Percentiles rank a stretch among this genome's conserved stretches.
These are phyloP conservation scores for Amphiprion percula DNA, from an alignment of 2,113 vertebrate species.

Conservation along the genomic window DNA sequence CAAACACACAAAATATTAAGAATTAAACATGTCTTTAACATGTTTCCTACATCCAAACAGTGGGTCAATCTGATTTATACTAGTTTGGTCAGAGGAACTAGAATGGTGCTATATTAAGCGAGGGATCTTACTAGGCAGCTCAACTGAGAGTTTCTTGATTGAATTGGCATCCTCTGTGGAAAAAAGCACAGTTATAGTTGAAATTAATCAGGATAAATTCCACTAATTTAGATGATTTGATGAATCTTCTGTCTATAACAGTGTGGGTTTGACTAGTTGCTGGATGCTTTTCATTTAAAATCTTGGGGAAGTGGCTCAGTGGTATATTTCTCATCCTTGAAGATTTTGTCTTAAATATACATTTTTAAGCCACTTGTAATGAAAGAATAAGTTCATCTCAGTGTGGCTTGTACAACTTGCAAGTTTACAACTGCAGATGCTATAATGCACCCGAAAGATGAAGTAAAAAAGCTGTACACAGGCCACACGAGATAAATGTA, in stretches of 20 bases:
- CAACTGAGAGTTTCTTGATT: slow-evolving; percentile 86
- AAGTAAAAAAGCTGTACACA: too few relatives aligned
- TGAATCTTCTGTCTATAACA: slow-evolving; percentile 6
- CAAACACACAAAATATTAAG: slow-evolving; percentile 57
- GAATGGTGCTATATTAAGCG: slow-evolving; percentile 59
- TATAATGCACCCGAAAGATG: not conserved
- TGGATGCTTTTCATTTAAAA: slow-evolving; percentile 12
- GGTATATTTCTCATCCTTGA: too few relatives aligned
- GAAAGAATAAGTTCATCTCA: not conserved
- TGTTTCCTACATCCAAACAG: slow-evolving; percentile 62
- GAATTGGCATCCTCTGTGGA: slow-evolving; percentile 84
- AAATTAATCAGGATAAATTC: slow-evolving; percentile 58
- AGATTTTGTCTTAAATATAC: not conserved
- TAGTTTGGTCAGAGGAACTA: slow-evolving; percentile 47
- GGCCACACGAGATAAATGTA: too few relatives aligned
- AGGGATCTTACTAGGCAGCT: slow-evolving; percentile 85
- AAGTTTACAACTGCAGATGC: not conserved
- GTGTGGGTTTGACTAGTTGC: not conserved
- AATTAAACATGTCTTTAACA: slow-evolving; percentile 61
- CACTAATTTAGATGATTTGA: not conserved
- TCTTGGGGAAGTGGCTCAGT: not conserved
- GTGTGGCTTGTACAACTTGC: too few relatives aligned
- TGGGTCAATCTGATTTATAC: slow-evolving; percentile 34
- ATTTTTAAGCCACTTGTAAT: not conserved
- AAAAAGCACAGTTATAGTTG: slow-evolving; percentile 78